phyloP scores from a whole-genome alignment of 2,888 invertebrate species.

The Cosmia trapezina region DNA sequence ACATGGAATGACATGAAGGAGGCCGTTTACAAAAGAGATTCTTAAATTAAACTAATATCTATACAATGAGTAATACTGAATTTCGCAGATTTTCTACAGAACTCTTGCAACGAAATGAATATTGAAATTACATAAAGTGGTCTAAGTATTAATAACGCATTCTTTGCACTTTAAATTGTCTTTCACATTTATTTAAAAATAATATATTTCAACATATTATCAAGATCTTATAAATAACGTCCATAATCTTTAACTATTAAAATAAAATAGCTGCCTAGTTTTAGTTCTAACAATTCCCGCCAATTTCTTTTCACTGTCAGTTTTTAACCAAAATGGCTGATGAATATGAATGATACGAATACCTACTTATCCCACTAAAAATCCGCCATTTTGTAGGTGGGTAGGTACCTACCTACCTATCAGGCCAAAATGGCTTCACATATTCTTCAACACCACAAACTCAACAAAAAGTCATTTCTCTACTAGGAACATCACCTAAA shows the following conservation, averaged over 20 bases:
- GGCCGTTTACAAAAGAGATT: slow-evolving; percentile 23
- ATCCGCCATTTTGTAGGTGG: slow-evolving; percentile 2
- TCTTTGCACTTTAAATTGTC: slow-evolving; percentile 10
- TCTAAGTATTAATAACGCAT: too few relatives aligned
- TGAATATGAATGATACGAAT: not conserved
- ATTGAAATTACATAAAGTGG: not conserved
- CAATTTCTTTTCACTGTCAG: not conserved
- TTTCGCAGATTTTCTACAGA: slow-evolving; percentile 3
- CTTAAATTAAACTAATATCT: not conserved
- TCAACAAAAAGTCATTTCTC: not conserved
- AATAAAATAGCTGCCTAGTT: slow-evolving; percentile 12
- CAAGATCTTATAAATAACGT: not conserved
- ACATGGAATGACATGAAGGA: slow-evolving; percentile 49
- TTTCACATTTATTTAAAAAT: slow-evolving; percentile 8
- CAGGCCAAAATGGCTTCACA: slow-evolving; percentile 9
- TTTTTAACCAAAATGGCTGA: not conserved
- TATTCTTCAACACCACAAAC: not conserved
- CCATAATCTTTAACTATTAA: not conserved
- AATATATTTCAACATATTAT: not conserved
- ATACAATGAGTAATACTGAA: slow-evolving; percentile 37
- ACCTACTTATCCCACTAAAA: not conserved
- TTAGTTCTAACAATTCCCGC: not conserved
- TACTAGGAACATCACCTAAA: slow-evolving; percentile 61
- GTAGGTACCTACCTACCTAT: too few relatives aligned
- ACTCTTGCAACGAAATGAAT: slow-evolving; percentile 1